Conservation (phyloP, 1,140 invertebrate species). For the Sycobia sp. region DNA sequence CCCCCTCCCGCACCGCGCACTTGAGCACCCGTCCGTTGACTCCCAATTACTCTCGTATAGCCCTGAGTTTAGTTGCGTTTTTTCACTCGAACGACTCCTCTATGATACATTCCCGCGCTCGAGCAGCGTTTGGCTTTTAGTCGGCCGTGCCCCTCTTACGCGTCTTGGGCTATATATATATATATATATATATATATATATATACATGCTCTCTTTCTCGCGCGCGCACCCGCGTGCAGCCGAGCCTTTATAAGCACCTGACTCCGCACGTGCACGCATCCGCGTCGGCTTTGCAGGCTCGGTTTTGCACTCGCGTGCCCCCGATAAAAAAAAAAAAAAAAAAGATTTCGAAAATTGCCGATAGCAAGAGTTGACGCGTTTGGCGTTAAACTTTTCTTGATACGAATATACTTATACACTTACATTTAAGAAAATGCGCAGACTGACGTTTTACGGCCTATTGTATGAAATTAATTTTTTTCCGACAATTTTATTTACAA, state of each 20-base stretch:
- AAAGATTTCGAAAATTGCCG: no score
- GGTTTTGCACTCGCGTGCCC: background rate
- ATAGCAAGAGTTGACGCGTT: no score
- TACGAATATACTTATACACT: no score
- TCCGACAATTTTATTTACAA: no score
- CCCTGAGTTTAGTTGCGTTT: conserved; percentile 52
- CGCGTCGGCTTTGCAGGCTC: conserved; percentile 2
- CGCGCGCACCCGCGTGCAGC: conserved; percentile 15
- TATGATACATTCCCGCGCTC: conserved; percentile 58
- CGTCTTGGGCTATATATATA: no score
- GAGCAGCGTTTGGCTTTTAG: conserved; percentile 55
- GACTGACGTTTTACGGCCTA: no score
- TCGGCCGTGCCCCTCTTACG: conserved; percentile 57
- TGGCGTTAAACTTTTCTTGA: no score
- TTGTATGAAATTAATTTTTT: no score
- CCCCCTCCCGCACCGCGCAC: background rate
- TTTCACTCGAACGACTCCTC: conserved; percentile 59
- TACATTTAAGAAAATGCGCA: no score
- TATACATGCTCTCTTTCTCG: conserved; percentile 41
- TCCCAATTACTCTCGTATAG: conserved; percentile 62
- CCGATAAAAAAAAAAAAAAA: no score
- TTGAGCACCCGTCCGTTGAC: conserved; percentile 40
- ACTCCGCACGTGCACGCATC: conserved; percentile 35
- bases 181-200: no score
- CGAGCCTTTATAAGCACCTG: conserved; percentile 35